phyloP scores from a whole-genome alignment of 2,888 invertebrate species.

The Hermaeophaga mercurialis region DNA sequence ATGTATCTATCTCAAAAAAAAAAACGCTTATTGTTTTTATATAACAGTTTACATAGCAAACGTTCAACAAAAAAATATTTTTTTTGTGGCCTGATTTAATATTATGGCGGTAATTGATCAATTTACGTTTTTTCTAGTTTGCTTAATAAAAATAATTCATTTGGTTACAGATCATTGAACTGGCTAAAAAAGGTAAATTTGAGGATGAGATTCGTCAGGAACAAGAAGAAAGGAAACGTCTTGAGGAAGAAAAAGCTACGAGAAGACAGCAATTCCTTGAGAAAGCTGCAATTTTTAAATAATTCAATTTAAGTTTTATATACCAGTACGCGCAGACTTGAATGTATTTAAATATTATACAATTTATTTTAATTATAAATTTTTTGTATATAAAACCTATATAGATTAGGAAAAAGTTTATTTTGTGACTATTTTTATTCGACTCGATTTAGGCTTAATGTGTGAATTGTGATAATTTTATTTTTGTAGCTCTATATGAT shows the following conservation, averaged over 20 bases:
- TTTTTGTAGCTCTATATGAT: neutral
- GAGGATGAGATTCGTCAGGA: constrained; percentile 91
- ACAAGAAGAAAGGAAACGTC: constrained; percentile 83
- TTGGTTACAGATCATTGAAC: constrained; percentile 80
- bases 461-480: constrained; percentile 15
- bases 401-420: neutral
- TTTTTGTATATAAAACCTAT: constrained; percentile 1
- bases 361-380: neutral
- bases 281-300: constrained; percentile 82
- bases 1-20: too few species aligned
- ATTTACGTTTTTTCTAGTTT: too few species aligned
- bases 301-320: neutral
- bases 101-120: too few species aligned
- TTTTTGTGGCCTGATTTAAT: too few species aligned
- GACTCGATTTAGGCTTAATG: constrained; percentile 5
- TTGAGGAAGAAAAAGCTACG: constrained; percentile 82
- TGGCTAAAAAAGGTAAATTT: constrained; percentile 83
- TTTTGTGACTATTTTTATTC: constrained; percentile 3
- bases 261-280: constrained; percentile 86
- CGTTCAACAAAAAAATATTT: too few species aligned
- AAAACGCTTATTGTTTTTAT: too few species aligned
- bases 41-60: too few species aligned
- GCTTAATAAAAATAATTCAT: too few species aligned
- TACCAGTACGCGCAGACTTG: neutral
- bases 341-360: neutral